Percentiles rank a stretch among this genome's conserved stretches.
These are phyloP conservation scores for Helleia helle DNA, from an alignment of 2,888 invertebrate species.

Conservation along the genomic window DNA sequence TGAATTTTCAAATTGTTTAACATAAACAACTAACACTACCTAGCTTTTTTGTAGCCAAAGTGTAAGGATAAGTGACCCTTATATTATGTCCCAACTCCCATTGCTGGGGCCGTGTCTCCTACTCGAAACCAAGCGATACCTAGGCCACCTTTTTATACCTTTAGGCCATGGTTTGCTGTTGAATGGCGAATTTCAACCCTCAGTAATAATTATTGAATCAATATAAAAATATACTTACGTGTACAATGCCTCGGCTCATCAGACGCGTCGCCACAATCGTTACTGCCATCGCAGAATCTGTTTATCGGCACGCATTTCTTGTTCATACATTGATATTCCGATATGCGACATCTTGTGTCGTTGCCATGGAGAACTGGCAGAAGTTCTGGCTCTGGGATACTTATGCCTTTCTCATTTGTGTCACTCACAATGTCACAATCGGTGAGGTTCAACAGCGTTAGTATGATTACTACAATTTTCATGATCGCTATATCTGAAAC, in stretches of 20 bases:
- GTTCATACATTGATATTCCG: constrained; percentile 79
- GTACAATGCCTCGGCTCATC: constrained; percentile 88
- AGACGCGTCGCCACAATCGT: constrained; percentile 86
- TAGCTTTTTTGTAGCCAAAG: too few species aligned
- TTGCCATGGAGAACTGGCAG: constrained; percentile 59
- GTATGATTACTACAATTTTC: constrained; percentile 37
- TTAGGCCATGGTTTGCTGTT: too few species aligned
- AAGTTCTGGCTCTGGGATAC: constrained; percentile 51
- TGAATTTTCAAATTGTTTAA: too few species aligned
- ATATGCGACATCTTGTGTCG: constrained; percentile 74
- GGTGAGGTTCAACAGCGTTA: constrained; percentile 37
- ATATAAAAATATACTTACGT: constrained; percentile 82
- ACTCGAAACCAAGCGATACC: too few species aligned
- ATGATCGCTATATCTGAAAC: constrained; percentile 49
- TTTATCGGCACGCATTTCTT: constrained; percentile 80
- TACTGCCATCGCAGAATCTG: constrained; percentile 84
- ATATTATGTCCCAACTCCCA: too few species aligned
- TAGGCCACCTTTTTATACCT: too few species aligned
- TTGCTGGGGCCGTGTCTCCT: too few species aligned
- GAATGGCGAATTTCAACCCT: too few species aligned
- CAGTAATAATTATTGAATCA: too few species aligned
- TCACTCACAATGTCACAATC: constrained; percentile 49
- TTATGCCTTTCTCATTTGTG: constrained; percentile 33
- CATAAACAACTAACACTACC: too few species aligned
- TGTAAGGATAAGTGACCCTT: too few species aligned